Base-by-base conservation (phyloP, 2,797 vertebrate species). In the Pseudochirops cupreus region DNA sequence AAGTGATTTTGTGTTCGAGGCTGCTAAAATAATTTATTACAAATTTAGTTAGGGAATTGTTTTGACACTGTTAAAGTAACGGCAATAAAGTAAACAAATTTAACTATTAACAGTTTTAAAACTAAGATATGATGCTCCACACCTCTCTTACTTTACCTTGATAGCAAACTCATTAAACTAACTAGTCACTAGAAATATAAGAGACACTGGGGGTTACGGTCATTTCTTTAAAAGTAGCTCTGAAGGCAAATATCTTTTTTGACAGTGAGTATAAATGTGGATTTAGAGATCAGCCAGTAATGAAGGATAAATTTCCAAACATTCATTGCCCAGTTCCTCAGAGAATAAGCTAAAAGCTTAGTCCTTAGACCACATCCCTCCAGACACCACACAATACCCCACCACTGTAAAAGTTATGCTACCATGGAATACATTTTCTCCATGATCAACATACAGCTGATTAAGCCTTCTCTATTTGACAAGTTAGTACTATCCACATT, bases 201-300 rank as follows among this genome's bases (percentile, higher is more conserved):
- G 94, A 93, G 57, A 91, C 89, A 91, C 93, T 94, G 91, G 21
- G 0, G 74, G 39, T 18, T 96, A 96, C 0, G 29, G 56, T 67
- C 31, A 96, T 26, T 39, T 95, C 91, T 93, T 95, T 94, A 31
- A 74, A 90, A 97, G 92, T 58, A 95, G 53, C 33, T 94, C 74
- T 0, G 26, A 18, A 95, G 95, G 94, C 93, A 98, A 97, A 97
- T 52, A 95, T 0, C 3, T 7, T 93, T 33, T 67, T 62, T 95
- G 94, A 62, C 89, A 98, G 95, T 96, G 59, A 97, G 94, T 53
- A 92, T 95, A 97, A 97, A 0, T 0, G 90, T 95, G 95, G 96
- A 92, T 97, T 97, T 97, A 96, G 95, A 59, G 56, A 94, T 82
- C 96, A 91, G 87, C 24, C 87, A 97, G 94, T 62, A 96, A 5